Percentiles rank a stretch among this genome's conserved stretches.
These are phyloP conservation scores for Drosophila falleni DNA, from an alignment of 2,888 invertebrate genomes.

Conservation along the genomic window DNA sequence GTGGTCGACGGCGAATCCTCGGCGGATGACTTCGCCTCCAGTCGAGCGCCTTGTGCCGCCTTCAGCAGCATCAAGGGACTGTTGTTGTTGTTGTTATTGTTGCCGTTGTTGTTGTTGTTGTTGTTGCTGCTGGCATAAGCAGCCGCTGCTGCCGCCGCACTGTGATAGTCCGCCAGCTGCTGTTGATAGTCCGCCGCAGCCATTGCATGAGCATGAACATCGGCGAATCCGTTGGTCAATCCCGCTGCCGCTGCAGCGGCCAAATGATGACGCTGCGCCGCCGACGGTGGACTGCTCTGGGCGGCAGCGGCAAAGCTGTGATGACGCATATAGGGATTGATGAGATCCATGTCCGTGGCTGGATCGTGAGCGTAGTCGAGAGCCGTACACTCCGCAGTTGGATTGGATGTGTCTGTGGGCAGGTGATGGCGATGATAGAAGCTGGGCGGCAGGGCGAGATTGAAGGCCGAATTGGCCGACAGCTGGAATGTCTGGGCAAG, in stretches of 20 bases:
- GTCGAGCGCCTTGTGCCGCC: constrained; percentile 64
- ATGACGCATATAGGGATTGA: constrained; percentile 85
- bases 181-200: constrained; percentile 83
- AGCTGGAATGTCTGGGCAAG: constrained; percentile 78
- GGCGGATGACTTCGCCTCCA: constrained; percentile 71
- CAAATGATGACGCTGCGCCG: constrained; percentile 78
- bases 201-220: constrained; percentile 78
- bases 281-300: constrained; percentile 73
- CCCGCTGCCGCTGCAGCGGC: constrained; percentile 69
- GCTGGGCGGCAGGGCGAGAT: constrained; percentile 82
- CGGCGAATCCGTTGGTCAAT: constrained; percentile 72
- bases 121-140: constrained; percentile 76
- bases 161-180: constrained; percentile 82
- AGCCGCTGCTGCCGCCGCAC: constrained; percentile 82
- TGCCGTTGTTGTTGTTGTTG: constrained; percentile 76
- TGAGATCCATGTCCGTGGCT: constrained; percentile 79
- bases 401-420: constrained; percentile 47
- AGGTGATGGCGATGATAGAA: constrained; percentile 61
- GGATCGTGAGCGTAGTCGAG: constrained; percentile 52
- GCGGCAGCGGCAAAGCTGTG: constrained; percentile 78
- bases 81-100: constrained; percentile 68
- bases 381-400: constrained; percentile 36
- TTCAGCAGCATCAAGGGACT: constrained; percentile 81
- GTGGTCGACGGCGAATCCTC: constrained; percentile 83
- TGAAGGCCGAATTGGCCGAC: constrained; percentile 83